Percentiles rank a stretch among this genome's conserved stretches.
phyloP scores from a whole-genome alignment of 2,888 invertebrate species.

The Trimorus sp. region DNA sequence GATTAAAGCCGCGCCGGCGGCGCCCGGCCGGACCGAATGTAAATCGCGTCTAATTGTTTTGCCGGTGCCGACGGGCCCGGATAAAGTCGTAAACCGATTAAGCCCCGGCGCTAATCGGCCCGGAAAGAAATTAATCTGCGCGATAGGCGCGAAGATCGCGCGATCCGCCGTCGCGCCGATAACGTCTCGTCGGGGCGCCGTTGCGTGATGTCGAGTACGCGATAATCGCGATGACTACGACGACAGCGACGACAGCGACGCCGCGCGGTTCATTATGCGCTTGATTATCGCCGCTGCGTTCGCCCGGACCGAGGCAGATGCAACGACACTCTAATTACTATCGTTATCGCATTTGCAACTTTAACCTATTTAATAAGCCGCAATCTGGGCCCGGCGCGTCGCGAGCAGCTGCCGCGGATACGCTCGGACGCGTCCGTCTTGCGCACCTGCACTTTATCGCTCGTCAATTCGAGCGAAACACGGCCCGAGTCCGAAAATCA shows the following conservation, averaged over 20 bases:
- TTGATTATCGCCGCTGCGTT: conserved; percentile 45
- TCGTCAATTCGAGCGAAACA: conserved; percentile 37
- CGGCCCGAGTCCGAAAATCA: conserved; percentile 1
- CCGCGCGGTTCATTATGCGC: conserved; percentile 43
- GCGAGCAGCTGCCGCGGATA: conserved; percentile 67
- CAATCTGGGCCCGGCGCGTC: conserved; percentile 69
- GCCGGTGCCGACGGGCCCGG: conserved; percentile 3
- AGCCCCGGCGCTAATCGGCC: conserved; percentile 35
- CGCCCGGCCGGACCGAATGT: conserved; percentile 29
- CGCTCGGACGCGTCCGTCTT: conserved; percentile 50
- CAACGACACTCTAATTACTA: conserved; percentile 73
- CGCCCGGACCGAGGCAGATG: conserved; percentile 45
- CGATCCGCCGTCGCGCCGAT: conserved; percentile 54
- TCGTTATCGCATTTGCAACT: conserved; percentile 77
- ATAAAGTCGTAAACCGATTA: conserved; percentile 59
- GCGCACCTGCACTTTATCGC: conserved; percentile 55
- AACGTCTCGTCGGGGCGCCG: conserved; percentile 53
- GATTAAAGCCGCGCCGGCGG: conserved; percentile 19
- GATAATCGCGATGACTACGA: conserved; percentile 22
- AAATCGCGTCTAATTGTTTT: conserved; percentile 47
- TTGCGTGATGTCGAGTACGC: conserved; percentile 23
- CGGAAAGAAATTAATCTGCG: conserved; percentile 12
- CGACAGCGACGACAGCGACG: conserved; percentile 45
- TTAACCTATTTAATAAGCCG: conserved; percentile 77
- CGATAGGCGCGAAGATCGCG: neutral